phyloP scores from a whole-genome alignment of 35 echinoderm and acorn worm genomes.

The Apostichopus japonicus region DNA sequence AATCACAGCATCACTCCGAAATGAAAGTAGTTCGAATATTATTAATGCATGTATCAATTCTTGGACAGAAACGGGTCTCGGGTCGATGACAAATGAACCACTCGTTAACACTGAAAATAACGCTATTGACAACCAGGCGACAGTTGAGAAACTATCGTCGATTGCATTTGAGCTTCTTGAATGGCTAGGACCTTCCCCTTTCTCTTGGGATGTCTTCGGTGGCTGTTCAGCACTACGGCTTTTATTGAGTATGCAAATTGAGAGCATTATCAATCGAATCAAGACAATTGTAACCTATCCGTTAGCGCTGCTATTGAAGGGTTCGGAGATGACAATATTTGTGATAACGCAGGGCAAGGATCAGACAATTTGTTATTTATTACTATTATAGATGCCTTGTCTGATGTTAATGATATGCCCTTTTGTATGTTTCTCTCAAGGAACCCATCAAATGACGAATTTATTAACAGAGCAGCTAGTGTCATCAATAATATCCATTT shows the following conservation, averaged over 20 bases:
- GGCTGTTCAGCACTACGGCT: constrained; percentile 1
- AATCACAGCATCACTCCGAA: not conserved
- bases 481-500: not conserved
- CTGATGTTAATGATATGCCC: not conserved
- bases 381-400: not conserved
- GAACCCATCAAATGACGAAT: not conserved
- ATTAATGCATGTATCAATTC: not conserved
- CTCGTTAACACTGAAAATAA: not conserved
- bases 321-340: not conserved
- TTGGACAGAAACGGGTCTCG: not conserved
- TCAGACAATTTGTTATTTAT: not conserved
- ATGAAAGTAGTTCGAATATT: not conserved
- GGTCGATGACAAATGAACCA: not conserved
- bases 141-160: not conserved
- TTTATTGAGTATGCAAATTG: not conserved
- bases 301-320: not conserved
- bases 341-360: not conserved
- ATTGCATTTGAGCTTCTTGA: not conserved
- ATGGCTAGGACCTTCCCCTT: constrained; percentile 14
- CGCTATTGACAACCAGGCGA: not conserved
- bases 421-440: not conserved
- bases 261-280: not conserved
- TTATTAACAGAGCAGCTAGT: not conserved
- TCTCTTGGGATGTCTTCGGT: not conserved
- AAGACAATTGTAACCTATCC: not conserved